Percentiles rank a stretch among this genome's conserved stretches.
phyloP scores from a whole-genome alignment of 2,888 invertebrate species.

The Oscheius sp. region DNA sequence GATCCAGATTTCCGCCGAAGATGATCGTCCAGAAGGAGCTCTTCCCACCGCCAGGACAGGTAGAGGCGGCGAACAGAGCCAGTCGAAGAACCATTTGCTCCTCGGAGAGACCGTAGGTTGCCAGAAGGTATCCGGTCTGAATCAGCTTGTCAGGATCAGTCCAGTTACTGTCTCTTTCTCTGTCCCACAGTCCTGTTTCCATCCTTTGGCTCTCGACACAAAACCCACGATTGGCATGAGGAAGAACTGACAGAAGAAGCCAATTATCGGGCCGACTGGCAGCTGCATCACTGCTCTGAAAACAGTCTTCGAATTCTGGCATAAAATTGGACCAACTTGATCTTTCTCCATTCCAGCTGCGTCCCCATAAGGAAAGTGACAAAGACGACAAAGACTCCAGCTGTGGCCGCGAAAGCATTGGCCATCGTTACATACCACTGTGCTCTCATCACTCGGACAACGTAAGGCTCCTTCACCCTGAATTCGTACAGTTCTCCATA shows the following conservation, averaged over 20 bases:
- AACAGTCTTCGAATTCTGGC: neutral
- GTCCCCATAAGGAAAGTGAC: constrained; percentile 76
- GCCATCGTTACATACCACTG: constrained; percentile 39
- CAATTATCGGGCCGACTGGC: constrained; percentile 75
- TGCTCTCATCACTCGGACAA: constrained; percentile 43
- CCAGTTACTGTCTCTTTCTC: too few species aligned
- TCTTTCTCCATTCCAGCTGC: constrained; percentile 73
- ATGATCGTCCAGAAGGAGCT: constrained; percentile 94
- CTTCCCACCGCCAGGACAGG: constrained; percentile 82
- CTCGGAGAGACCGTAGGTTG: constrained; percentile 38
- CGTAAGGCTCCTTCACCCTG: constrained; percentile 12
- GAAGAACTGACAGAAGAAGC: constrained; percentile 75
- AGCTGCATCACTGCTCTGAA: constrained; percentile 69
- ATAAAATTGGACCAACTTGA: constrained; percentile 10
- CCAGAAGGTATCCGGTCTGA: constrained; percentile 41
- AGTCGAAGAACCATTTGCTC: constrained; percentile 43
- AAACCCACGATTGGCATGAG: constrained; percentile 76
- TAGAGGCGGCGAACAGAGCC: constrained; percentile 74
- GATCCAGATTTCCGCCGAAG: constrained; percentile 88
- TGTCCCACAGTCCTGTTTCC: neutral
- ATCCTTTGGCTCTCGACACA: too few species aligned
- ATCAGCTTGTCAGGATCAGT: neutral
- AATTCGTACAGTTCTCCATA: neutral
- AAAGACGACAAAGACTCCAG: constrained; percentile 73
- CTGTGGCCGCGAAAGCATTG: constrained; percentile 71